Evolutionary conservation across 64 coral and sea anemone species (phyloP).

Genomic region (Dendrophyllia cribrosa): DNA sequence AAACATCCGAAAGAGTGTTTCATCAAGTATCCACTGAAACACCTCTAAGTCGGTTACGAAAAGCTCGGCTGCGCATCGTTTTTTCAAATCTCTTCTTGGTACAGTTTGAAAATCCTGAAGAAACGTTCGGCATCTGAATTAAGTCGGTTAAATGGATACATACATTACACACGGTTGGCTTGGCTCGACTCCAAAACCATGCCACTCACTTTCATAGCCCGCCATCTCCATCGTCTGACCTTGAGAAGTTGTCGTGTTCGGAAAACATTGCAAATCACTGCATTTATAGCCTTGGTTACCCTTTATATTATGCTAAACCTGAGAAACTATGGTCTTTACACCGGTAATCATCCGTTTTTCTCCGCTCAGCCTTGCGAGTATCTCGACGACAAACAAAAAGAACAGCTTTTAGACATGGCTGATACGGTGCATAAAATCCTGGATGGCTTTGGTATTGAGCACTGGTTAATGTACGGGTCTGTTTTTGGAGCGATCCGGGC

Average conservation of each 20-base stretch:
- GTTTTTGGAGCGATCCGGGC: conserved; percentile 43
- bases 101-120: too few relatives aligned
- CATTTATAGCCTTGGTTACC: not conserved
- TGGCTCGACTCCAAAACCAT: too few relatives aligned
- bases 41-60: too few relatives aligned
- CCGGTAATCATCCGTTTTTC: not conserved
- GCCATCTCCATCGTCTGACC: too few relatives aligned
- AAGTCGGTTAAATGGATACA: too few relatives aligned
- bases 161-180: too few relatives aligned
- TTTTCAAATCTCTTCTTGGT: too few relatives aligned
- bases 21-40: too few relatives aligned
- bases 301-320: not conserved
- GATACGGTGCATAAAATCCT: conserved; percentile 41
- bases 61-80: too few relatives aligned
- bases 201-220: too few relatives aligned
- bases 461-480: conserved; percentile 76
- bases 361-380: not conserved
- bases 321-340: not conserved
- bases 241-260: not conserved
- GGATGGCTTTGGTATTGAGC: conserved; percentile 18
- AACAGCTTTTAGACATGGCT: conserved; percentile 47
- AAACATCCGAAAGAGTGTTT: too few relatives aligned
- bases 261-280: not conserved
- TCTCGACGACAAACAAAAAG: not conserved
- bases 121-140: too few relatives aligned